Conservation (phyloP, 2,888 invertebrate species). For the Choreutis nemorana region DNA sequence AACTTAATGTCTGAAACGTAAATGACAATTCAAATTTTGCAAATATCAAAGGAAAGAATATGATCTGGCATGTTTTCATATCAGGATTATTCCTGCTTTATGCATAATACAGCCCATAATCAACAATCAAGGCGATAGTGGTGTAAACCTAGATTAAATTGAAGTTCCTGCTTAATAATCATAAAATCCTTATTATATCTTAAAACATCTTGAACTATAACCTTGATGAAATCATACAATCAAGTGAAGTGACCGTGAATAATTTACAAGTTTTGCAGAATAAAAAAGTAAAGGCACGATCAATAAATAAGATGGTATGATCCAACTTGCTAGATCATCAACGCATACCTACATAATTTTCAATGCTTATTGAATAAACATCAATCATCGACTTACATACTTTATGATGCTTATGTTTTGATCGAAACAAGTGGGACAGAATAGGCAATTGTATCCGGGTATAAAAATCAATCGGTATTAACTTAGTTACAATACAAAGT, state of each 20-base stretch:
- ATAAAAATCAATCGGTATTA: too few relatives aligned
- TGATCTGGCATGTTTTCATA: too few relatives aligned
- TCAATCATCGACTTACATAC: conserved; percentile 4
- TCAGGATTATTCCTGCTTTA: too few relatives aligned
- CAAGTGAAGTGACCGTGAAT: conserved; percentile 31
- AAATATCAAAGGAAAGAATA: too few relatives aligned
- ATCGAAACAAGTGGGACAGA: conserved; percentile 11
- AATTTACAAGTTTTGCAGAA: conserved; percentile 18
- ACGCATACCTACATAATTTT: conserved; percentile 6
- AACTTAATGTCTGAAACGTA: too few relatives aligned
- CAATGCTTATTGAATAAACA: conserved; percentile 10
- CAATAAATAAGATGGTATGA: conserved; percentile 11
- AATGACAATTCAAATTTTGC: too few relatives aligned
- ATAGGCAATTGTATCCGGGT: conserved; percentile 10
- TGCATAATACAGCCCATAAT: too few relatives aligned
- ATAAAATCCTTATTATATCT: too few relatives aligned
- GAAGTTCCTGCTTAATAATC: too few relatives aligned
- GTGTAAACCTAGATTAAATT: too few relatives aligned
- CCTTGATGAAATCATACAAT: conserved; percentile 31
- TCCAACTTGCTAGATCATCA: conserved; percentile 8
- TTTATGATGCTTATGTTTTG: conserved; percentile 7
- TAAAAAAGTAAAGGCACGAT: conserved; percentile 28
- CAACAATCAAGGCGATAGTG: too few relatives aligned
- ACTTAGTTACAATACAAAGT: too few relatives aligned
- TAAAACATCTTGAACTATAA: conserved; percentile 14